phyloP scores from a whole-genome alignment of 1,140 invertebrate species.

The Triops cancriformis region DNA sequence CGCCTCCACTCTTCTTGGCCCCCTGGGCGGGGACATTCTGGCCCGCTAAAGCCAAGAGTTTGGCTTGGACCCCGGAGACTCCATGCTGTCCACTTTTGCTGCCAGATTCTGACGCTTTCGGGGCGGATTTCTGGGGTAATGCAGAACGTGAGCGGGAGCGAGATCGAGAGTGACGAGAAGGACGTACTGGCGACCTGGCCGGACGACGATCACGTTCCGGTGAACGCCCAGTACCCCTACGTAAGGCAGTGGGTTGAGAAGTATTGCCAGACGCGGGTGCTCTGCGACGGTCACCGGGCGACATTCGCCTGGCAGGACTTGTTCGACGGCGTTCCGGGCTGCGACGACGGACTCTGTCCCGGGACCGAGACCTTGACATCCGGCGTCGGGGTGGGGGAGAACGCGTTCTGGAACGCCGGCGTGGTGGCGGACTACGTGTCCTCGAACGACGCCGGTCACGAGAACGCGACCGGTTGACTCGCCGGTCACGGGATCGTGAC shows the following conservation, averaged over 20 bases:
- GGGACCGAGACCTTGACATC: conserved; percentile 1
- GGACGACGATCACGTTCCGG: conserved; percentile 31
- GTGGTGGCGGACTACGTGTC: conserved; percentile 33
- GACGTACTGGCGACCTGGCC: conserved; percentile 28
- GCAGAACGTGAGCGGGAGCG: conserved; percentile 34
- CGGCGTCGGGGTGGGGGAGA: background rate
- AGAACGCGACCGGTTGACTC: conserved; percentile 34
- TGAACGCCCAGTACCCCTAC: conserved; percentile 26
- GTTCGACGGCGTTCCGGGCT: background rate
- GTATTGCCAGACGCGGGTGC: background rate
- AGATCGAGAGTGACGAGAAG: conserved; percentile 29
- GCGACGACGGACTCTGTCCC: background rate
- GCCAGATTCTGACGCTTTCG: background rate
- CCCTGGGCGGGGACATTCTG: conserved; percentile 15
- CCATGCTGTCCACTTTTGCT: conserved; percentile 15
- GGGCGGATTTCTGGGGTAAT: conserved; percentile 29
- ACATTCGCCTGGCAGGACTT: background rate
- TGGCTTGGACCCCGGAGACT: conserved; percentile 24
- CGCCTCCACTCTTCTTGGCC: conserved; percentile 6
- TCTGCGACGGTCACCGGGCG: conserved; percentile 19
- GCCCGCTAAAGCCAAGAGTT: conserved; percentile 23
- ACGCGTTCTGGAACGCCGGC: conserved; percentile 32
- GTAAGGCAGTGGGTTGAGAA: background rate
- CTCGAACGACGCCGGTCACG: conserved; percentile 36
- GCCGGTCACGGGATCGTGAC: conserved; percentile 35